These are phyloP conservation scores for Prosopocoilus inquinatus DNA, from an alignment of 2,888 invertebrate species.

Conservation along the genomic window DNA sequence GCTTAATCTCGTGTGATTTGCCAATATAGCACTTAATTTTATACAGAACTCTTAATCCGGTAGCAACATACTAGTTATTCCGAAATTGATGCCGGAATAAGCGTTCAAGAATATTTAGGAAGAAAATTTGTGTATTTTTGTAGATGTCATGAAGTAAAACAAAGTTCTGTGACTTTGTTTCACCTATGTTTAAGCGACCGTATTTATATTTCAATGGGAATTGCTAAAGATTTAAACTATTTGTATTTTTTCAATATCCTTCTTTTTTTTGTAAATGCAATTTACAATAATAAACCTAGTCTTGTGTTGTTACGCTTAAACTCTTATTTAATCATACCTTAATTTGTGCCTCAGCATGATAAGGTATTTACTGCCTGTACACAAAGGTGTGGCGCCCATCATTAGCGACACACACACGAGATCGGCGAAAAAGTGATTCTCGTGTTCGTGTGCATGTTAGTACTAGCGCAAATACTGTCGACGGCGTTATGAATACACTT, in stretches of 20 bases:
- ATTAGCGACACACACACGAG: too few relatives aligned
- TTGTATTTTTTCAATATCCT: constrained; percentile 20
- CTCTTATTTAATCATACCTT: not conserved
- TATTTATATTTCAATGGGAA: constrained; percentile 16
- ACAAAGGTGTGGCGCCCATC: too few relatives aligned
- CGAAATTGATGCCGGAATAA: constrained; percentile 6
- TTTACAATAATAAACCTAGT: constrained; percentile 43
- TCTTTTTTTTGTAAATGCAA: constrained; percentile 34
- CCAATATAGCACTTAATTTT: constrained; percentile 27
- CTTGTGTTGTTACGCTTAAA: constrained; percentile 39
- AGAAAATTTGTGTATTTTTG: constrained; percentile 45
- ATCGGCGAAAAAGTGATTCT: too few relatives aligned
- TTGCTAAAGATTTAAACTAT: constrained; percentile 13
- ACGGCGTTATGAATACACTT: too few relatives aligned
- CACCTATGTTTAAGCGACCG: constrained; percentile 6
- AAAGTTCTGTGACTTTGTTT: not conserved
- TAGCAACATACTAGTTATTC: constrained; percentile 11
- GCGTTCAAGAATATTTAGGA: constrained; percentile 25
- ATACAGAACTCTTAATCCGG: constrained; percentile 18
- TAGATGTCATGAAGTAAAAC: constrained; percentile 37
- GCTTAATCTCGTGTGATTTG: constrained; percentile 38
- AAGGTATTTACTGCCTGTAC: too few relatives aligned
- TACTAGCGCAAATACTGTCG: too few relatives aligned
- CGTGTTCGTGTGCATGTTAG: too few relatives aligned
- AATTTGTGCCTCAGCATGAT: too few relatives aligned